phyloP scores from a whole-genome alignment of 1,140 invertebrate genomes.

The Neelides sp. region DNA sequence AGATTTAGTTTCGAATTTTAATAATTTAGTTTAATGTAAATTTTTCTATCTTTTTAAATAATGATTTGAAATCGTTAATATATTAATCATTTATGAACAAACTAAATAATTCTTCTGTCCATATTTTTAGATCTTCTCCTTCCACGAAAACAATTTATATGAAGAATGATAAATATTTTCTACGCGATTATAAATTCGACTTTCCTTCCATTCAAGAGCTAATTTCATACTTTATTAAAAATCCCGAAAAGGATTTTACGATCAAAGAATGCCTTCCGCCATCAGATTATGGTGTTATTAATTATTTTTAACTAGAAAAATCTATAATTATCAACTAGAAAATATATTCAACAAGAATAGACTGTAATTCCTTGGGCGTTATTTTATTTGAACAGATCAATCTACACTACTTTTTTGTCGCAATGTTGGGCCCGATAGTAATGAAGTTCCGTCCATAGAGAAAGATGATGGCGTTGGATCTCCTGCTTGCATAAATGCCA shows the following conservation, averaged over 20 bases:
- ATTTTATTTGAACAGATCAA: slow-evolving; percentile 45
- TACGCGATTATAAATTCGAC: no score
- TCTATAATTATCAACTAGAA: not conserved
- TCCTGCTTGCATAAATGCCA: slow-evolving; percentile 46
- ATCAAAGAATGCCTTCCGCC: slow-evolving; percentile 63
- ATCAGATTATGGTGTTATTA: slow-evolving; percentile 77
- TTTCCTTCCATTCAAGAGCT: slow-evolving; percentile 51
- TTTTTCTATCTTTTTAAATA: no score
- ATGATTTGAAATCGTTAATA: no score
- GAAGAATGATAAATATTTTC: no score
- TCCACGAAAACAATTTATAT: no score
- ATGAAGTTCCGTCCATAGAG: slow-evolving; percentile 28
- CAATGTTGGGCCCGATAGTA: slow-evolving; percentile 33
- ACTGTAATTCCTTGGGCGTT: slow-evolving; percentile 23
- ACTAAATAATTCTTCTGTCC: no score
- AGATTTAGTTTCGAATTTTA: no score
- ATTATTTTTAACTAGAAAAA: not conserved
- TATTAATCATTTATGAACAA: no score
- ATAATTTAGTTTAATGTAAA: no score
- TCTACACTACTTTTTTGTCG: slow-evolving; percentile 57
- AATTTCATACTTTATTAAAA: slow-evolving; percentile 40
- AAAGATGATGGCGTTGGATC: slow-evolving; percentile 31
- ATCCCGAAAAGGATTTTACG: slow-evolving; percentile 42
- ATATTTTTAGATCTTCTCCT: no score
- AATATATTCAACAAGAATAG: no score